Conservation (phyloP, 2,113 vertebrate species). For the Bos taurus region DNA sequence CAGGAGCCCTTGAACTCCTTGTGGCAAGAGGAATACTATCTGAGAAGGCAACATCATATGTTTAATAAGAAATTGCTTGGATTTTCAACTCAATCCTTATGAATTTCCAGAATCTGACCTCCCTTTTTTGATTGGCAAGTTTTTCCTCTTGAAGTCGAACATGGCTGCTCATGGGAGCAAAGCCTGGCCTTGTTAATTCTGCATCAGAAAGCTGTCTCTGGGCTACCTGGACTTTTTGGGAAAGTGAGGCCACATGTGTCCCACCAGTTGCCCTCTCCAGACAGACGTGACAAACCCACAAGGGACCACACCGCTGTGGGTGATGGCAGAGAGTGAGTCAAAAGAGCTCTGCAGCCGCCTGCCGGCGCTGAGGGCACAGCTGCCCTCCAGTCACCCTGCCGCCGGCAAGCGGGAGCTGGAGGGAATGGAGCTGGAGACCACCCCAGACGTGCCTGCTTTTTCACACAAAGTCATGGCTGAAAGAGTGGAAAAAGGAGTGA, state of each 20-base stretch:
- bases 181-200: not conserved
- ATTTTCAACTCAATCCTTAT: not conserved
- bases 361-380: not conserved
- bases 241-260: not conserved
- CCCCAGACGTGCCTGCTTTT: not conserved
- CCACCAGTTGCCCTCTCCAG: not conserved
- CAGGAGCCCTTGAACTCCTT: not conserved
- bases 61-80: not conserved
- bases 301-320: not conserved
- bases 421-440: not conserved
- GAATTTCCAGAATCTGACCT: constrained; percentile 18
- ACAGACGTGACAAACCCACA: not conserved
- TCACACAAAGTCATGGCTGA: not conserved
- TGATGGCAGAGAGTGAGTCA: not conserved
- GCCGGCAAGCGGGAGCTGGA: not conserved
- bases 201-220: not conserved
- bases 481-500: not conserved
- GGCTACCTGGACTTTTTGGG: not conserved
- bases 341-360: not conserved
- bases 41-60: not conserved
- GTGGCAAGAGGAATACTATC: not conserved
- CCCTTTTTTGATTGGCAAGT: constrained; percentile 3
- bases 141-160: not conserved
- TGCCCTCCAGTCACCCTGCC: not conserved
- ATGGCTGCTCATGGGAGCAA: not conserved